Conservation (phyloP, 2,113 vertebrate genomes). For the Myotis lucifugus region DNA sequence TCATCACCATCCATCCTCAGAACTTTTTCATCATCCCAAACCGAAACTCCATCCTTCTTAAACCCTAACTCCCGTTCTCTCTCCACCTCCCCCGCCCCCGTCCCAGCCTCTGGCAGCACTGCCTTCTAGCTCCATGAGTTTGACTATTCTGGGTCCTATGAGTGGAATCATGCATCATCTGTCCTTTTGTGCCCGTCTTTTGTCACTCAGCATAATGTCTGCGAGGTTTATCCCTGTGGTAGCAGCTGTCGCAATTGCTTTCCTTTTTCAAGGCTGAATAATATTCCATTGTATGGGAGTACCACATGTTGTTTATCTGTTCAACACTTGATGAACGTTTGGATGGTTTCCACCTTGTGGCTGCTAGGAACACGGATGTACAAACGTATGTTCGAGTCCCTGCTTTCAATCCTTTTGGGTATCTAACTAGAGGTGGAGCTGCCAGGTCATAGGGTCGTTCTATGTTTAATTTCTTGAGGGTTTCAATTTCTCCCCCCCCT, state of each 20-base stretch:
- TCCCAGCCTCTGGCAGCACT: neutral
- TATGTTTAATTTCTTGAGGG: neutral
- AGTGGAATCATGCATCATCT: no score
- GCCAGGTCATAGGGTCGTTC: neutral
- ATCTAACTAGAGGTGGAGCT: neutral
- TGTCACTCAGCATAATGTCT: neutral
- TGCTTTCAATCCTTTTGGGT: neutral
- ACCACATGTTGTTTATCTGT: neutral
- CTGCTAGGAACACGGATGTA: neutral
- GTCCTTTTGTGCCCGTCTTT: neutral
- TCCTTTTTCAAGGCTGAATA: neutral
- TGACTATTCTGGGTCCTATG: neutral
- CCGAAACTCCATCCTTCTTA: neutral
- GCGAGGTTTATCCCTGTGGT: neutral
- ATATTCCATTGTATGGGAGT: neutral
- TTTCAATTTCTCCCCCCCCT: neutral
- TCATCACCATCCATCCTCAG: neutral
- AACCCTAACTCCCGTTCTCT: fast-evolving
- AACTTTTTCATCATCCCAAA: neutral
- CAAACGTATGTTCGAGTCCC: neutral
- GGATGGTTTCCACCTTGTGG: neutral
- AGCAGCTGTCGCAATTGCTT: neutral
- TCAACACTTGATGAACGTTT: neutral
- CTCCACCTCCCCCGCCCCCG: no score
- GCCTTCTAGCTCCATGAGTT: neutral